phyloP scores from a whole-genome alignment of 2,888 invertebrate genomes.

The Ophion costatus region DNA sequence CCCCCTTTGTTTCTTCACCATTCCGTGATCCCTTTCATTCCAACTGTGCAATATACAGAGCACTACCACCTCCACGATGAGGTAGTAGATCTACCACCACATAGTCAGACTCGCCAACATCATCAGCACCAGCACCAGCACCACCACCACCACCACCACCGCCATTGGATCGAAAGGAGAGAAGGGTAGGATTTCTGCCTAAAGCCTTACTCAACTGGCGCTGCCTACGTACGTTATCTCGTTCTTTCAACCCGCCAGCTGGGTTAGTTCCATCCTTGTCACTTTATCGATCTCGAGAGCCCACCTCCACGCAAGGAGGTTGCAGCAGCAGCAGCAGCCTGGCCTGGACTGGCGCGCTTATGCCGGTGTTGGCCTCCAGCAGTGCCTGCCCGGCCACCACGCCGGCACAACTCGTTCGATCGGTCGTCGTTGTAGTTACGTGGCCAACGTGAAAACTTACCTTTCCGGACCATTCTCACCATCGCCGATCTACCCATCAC shows the following conservation, averaged over 20 bases:
- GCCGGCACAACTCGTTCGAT: slow-evolving; percentile 79
- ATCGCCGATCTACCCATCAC: background rate
- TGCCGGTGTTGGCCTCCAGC: slow-evolving; percentile 74
- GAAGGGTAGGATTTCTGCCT: slow-evolving; percentile 50
- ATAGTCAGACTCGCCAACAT: slow-evolving; percentile 1
- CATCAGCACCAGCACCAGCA: slow-evolving; percentile 26
- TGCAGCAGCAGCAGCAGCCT: slow-evolving; percentile 65
- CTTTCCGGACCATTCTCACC: slow-evolving; percentile 22
- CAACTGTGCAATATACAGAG: slow-evolving; percentile 41
- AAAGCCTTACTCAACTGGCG: slow-evolving; percentile 44
- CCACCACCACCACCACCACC: slow-evolving; percentile 9
- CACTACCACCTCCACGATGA: slow-evolving; percentile 34
- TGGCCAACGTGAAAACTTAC: slow-evolving; percentile 70
- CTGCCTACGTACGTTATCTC: slow-evolving; percentile 54
- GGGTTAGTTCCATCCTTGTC: slow-evolving; percentile 60
- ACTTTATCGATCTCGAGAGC: slow-evolving; percentile 79
- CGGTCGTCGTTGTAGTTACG: slow-evolving; percentile 61
- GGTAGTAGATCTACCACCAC: slow-evolving; percentile 31
- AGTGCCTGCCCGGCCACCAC: slow-evolving; percentile 82
- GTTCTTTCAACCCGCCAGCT: slow-evolving; percentile 55
- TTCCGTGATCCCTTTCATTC: slow-evolving; percentile 50
- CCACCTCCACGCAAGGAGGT: slow-evolving; percentile 69
- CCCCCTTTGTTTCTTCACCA: slow-evolving; percentile 36
- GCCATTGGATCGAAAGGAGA: slow-evolving; percentile 42
- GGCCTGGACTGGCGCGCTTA: slow-evolving; percentile 74